These are phyloP conservation scores for Platyrinchus mystaceus DNA, from an alignment of 2,797 vertebrate genomes.

Conservation along the genomic window DNA sequence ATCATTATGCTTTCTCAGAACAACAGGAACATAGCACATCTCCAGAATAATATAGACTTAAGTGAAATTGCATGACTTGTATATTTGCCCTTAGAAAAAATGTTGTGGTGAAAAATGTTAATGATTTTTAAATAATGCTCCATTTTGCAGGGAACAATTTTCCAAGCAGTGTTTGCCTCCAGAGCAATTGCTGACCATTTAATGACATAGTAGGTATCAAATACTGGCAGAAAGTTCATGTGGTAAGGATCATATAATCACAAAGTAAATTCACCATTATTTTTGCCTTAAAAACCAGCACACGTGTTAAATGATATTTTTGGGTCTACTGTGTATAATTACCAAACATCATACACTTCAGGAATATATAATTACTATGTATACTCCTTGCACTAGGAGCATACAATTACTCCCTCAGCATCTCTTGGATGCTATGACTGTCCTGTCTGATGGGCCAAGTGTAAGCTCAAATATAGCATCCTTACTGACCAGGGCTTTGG, in stretches of 20 bases:
- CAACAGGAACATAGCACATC: slow-evolving; percentile 36
- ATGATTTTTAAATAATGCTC: slow-evolving; percentile 69
- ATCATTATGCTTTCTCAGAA: not conserved
- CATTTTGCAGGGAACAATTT: slow-evolving; percentile 52
- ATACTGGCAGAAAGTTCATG: slow-evolving; percentile 70
- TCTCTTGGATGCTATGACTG: slow-evolving; percentile 4
- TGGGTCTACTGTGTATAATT: slow-evolving; percentile 68
- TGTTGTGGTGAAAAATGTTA: slow-evolving; percentile 45
- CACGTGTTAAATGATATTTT: slow-evolving; percentile 78
- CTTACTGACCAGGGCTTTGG: not conserved
- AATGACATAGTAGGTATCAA: slow-evolving; percentile 71
- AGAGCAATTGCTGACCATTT: slow-evolving; percentile 65
- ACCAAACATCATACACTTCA: slow-evolving; percentile 51
- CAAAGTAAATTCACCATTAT: slow-evolving; percentile 74
- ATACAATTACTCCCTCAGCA: slow-evolving; percentile 66
- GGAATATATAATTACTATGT: slow-evolving; percentile 62
- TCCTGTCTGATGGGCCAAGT: slow-evolving; percentile 20
- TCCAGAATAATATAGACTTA: slow-evolving; percentile 17
- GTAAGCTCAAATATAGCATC: not conserved
- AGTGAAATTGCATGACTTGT: not conserved
- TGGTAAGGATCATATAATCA: slow-evolving; percentile 74
- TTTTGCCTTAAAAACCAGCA: slow-evolving; percentile 76
- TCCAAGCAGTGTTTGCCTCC: slow-evolving; percentile 64
- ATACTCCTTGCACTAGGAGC: slow-evolving; percentile 48
- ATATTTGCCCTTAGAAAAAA: slow-evolving; percentile 62